Base-by-base conservation (phyloP, 2,888 invertebrate genomes). In the Microctonus hyperodae region DNA sequence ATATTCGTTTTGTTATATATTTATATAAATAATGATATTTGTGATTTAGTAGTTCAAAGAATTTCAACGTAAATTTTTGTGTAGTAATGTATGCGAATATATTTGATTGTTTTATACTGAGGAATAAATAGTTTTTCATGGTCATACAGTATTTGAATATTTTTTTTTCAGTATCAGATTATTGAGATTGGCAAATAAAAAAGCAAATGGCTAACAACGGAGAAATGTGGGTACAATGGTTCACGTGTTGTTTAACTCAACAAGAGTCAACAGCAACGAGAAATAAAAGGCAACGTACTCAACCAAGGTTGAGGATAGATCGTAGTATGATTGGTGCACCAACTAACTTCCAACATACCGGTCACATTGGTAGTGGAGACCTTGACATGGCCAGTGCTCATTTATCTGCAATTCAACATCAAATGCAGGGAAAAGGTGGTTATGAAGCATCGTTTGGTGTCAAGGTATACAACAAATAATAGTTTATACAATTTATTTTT, bases 391-490 rank as follows among this genome's bases (percentile, higher is more conserved):
- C 92, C 23, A 90, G 90, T 67, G 91, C 91, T 75, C 90, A 96
- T 85, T 87, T 97, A 73, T 90, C 91, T 81, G 92, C 94, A 74
- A 90, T 97, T 81, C 95, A 96, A 86, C 92, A 91, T 79, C 96
- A 97, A 86, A 96, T 97, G 96, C 93, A 94, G 84, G 95, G 96
- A 85, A 97, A 97, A 88, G 97, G 97, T 63, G 96, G 96, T 74
- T 96, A 95, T 83, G 94, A 96, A 83, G 89, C 90, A 85, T 87
- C 90, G 35, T 88, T 88, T 72, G 86, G 88, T 67, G 88, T 89
- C 74, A 89, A 89, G 88, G 89, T 88, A 74, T 25, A 33, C 1
- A n/a, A 31, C 25, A 55, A 50, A 28, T 11, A 7, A 13, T 37
- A 10, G 1, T 16, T 35, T 60, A 10, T 20, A 5, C 11, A 20